Evolutionary conservation across 2,113 vertebrate species (phyloP).

Genomic region (Monarcha castaneiventris): DNA sequence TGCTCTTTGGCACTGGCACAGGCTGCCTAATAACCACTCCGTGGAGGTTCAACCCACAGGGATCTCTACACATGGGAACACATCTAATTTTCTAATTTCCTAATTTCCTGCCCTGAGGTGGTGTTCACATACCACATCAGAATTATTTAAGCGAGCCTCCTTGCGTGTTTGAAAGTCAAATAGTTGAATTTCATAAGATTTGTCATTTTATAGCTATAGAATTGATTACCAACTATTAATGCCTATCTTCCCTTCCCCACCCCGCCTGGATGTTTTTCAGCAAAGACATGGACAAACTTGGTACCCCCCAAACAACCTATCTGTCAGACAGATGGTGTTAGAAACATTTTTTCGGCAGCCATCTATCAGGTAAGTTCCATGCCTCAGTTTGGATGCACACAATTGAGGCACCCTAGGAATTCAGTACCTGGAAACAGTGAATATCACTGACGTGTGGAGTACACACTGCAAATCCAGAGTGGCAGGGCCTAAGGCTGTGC

Average conservation of each 20-base stretch:
- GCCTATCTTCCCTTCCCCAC: neutral
- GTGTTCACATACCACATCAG: neutral
- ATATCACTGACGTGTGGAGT: neutral
- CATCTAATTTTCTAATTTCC: neutral
- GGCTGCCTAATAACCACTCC: neutral
- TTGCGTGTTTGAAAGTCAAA: neutral
- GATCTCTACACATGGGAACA: neutral
- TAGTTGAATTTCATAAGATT: neutral
- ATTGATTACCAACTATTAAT: neutral
- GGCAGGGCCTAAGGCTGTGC: neutral
- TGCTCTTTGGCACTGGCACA: fast-evolving
- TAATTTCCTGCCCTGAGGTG: neutral
- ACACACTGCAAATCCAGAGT: neutral
- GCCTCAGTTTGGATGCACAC: neutral
- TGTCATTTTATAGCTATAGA: neutral
- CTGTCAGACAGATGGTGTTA: neutral
- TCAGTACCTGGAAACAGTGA: neutral
- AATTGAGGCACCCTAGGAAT: neutral
- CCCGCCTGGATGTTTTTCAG: neutral
- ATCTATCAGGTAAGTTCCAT: neutral
- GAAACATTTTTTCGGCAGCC: neutral
- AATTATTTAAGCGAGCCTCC: neutral
- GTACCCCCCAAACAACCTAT: neutral
- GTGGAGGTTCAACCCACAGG: fast-evolving
- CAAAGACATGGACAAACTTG: neutral